phyloP scores from a whole-genome alignment of 2,888 invertebrate genomes.

The Meghimatium bilineatum region DNA sequence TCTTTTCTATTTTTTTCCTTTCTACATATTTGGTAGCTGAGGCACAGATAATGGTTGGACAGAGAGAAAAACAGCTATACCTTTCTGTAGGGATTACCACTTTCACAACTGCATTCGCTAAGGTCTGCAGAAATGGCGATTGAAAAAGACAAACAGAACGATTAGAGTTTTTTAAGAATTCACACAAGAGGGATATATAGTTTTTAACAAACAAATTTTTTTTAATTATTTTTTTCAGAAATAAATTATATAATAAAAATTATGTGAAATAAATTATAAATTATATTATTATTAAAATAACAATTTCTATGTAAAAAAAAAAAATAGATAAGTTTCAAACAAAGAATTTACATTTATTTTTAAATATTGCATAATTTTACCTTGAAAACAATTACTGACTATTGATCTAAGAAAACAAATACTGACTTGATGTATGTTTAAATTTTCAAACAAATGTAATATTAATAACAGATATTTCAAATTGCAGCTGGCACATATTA shows the following conservation, averaged over 20 bases:
- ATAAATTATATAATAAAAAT: slow-evolving; percentile 10
- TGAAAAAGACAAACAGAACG: slow-evolving; percentile 59
- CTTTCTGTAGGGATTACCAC: slow-evolving; percentile 98
- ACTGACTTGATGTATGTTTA: not conserved
- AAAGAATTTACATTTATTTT: not conserved
- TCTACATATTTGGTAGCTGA: not conserved
- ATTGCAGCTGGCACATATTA: not conserved
- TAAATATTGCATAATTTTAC: not conserved
- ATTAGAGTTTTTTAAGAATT: slow-evolving; percentile 31
- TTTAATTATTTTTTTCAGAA: not conserved
- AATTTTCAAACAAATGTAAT: not conserved
- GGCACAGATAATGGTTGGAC: slow-evolving; percentile 32
- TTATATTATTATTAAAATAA: not conserved
- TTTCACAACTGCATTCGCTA: slow-evolving; percentile 94
- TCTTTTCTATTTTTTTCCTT: not conserved
- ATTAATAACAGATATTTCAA: not conserved
- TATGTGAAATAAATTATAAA: too few species aligned
- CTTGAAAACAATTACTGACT: not conserved
- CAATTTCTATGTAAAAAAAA: not conserved
- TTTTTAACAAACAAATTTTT: not conserved
- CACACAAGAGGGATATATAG: not conserved
- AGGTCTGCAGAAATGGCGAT: slow-evolving; percentile 82
- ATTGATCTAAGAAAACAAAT: not conserved
- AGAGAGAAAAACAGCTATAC: slow-evolving; percentile 79
- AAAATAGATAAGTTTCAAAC: not conserved